Base-by-base conservation (phyloP, 2,797 vertebrate species). In the Numenius phaeopus region DNA sequence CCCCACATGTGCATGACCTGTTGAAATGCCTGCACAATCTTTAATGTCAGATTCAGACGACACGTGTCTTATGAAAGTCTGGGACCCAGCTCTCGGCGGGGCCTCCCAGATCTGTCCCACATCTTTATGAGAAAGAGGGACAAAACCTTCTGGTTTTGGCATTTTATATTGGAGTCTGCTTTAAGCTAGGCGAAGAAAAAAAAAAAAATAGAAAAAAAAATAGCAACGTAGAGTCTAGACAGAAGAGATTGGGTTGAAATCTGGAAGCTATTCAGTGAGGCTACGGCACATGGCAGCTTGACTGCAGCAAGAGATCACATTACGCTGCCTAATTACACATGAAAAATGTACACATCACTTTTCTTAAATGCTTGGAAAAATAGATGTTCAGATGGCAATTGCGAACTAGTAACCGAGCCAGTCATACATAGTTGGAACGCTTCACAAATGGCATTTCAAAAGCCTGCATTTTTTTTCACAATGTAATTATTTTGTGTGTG, bases 181-280 rank as follows among this genome's bases (percentile, higher is more conserved):
- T 98, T 98, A 98, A 98, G 97, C 94, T 94, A 95, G 92, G 97
- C 61, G 1, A 98, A 94, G 93, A 52, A 79, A 84, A 47, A 47
- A 97, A 93, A 97, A 86, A 90, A 79, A 69, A 97, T n/a, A 80
- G 91, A 50, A 83, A 97, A 94, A 95, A 98, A 98, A 98, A 97
- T 95, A 98, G 98, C 98, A 99, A 98, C 98, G 98, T 98, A 97
- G 98, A 99, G 99, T 99, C 98, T 99, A 99, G 99, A 99, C 99
- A 98, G 98, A 97, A 97, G 97, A 98, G 98, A 98, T 98, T 98
- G 98, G 98, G 97, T 98, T 98, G 98, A 98, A 98, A 98, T 99
- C 98, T 99, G 98, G 98, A 99, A 99, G 98, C 98, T 98, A 99
- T 99, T 99, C 98, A 97, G 98, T 96, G 97, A 95, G 95, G 96